Conservation (phyloP, 2,113 vertebrate species). For the Pogonocichla stellata region DNA sequence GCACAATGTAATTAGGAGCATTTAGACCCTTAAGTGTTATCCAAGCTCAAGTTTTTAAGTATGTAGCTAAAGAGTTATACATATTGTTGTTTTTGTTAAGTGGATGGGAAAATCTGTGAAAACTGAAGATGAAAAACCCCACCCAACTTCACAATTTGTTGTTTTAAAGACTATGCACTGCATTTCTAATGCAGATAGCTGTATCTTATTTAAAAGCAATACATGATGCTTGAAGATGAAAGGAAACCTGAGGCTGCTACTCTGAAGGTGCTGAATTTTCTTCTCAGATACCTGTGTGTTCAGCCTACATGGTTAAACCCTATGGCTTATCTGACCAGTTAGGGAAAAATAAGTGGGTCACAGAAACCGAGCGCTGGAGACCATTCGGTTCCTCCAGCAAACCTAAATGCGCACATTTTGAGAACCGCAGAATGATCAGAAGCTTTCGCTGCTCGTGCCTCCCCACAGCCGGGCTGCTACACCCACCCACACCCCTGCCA, state of each 20-base stretch:
- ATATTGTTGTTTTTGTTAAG: neutral
- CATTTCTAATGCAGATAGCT: neutral
- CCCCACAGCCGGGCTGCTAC: neutral
- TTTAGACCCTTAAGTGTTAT: accelerated
- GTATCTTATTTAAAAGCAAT: neutral
- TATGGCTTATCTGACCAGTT: neutral
- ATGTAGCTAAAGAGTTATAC: neutral
- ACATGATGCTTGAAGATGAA: neutral
- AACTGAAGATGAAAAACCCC: neutral
- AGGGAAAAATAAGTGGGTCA: neutral
- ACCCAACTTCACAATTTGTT: neutral
- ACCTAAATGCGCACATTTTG: accelerated
- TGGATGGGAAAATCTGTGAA: neutral
- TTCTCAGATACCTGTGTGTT: neutral
- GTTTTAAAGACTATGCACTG: neutral
- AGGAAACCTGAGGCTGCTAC: neutral
- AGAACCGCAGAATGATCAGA: neutral
- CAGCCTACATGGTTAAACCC: neutral
- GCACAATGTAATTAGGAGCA: neutral
- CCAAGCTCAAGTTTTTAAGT: neutral
- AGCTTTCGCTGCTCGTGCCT: neutral
- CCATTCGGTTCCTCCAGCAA: neutral
- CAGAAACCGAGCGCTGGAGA: neutral
- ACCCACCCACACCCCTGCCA: accelerated
- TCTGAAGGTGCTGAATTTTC: neutral